A percentile compares a stretch with the other conserved stretches of the same genome.
These are phyloP conservation scores for Scylla paramamosain DNA, from an alignment of 1,140 invertebrate genomes.

Conservation along the genomic window DNA sequence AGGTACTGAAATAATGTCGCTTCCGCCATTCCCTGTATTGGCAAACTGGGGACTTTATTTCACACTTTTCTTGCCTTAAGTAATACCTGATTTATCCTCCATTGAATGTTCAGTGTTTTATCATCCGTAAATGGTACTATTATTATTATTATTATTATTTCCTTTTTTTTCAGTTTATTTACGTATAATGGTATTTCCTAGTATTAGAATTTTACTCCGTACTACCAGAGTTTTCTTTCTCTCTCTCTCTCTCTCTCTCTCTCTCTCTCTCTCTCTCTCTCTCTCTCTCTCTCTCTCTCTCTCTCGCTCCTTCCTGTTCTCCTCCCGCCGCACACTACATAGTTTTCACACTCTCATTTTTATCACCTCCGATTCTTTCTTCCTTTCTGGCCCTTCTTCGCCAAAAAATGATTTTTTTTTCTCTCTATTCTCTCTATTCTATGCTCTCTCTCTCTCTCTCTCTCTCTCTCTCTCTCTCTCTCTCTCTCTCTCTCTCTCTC, in stretches of 20 bases:
- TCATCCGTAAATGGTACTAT: no score
- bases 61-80: no score
- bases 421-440: not conserved
- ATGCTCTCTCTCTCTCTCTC: conserved; percentile 39
- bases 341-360: conserved; percentile 4
- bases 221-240: not conserved
- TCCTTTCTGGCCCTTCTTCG: not conserved
- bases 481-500: conserved; percentile 42
- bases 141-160: no score
- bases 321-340: not conserved
- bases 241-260: not conserved
- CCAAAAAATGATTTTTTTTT: not conserved
- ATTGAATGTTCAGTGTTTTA: no score
- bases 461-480: conserved; percentile 44
- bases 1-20: not conserved
- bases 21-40: no score
- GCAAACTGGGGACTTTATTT: no score
- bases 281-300: not conserved
- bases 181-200: not conserved
- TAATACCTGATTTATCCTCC: no score
- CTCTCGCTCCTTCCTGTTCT: not conserved
- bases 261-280: not conserved
- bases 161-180: no score
- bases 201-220: not conserved
- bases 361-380: not conserved